Evolutionary conservation across 2,113 vertebrate species (phyloP).

Genomic region (Rhea americana): DNA sequence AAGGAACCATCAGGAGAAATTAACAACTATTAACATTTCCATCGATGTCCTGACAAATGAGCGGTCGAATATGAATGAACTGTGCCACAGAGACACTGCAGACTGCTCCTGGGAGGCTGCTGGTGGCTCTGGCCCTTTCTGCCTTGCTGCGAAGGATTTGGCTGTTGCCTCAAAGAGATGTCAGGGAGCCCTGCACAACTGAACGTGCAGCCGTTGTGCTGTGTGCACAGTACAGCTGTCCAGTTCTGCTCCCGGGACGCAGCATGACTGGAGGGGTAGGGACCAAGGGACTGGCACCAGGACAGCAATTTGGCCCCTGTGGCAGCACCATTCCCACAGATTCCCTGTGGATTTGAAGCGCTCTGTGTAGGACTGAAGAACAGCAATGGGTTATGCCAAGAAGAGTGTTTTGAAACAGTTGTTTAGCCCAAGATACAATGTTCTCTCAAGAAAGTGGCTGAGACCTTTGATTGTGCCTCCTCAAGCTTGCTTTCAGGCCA

Average conservation of each 20-base stretch:
- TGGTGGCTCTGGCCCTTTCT: background rate
- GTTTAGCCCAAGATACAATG: background rate
- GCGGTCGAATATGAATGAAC: background rate
- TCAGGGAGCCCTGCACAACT: background rate
- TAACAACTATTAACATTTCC: background rate
- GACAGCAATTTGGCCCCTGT: background rate
- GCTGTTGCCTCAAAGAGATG: background rate
- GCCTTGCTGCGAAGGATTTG: background rate
- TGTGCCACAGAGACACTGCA: background rate
- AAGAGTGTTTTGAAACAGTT: background rate
- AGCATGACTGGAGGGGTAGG: background rate
- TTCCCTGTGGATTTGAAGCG: background rate
- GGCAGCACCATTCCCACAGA: background rate
- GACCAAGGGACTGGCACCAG: background rate
- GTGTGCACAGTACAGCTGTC: background rate
- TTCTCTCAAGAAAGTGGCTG: background rate
- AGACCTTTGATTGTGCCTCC: background rate
- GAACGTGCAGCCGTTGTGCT: background rate
- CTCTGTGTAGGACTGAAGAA: accelerated
- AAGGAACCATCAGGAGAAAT: background rate
- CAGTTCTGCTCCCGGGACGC: background rate
- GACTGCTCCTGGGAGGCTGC: background rate
- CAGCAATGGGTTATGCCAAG: accelerated
- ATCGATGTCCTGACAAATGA: background rate
- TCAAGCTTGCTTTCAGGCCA: background rate